phyloP scores from a whole-genome alignment of 2,113 vertebrate genomes.

The Columbina picui region DNA sequence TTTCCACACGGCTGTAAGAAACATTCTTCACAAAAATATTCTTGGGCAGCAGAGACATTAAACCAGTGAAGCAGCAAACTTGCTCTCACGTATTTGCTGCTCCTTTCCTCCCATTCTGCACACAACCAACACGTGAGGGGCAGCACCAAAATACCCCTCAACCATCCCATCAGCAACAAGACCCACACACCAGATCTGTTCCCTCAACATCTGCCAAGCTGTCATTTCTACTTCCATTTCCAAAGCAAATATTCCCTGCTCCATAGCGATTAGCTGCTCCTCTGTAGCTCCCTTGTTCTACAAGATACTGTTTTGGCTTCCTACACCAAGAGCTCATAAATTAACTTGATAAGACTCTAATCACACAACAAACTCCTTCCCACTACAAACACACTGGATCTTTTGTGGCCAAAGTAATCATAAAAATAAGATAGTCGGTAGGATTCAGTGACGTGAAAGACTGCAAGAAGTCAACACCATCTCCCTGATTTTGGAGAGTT shows the following conservation, averaged over 20 bases:
- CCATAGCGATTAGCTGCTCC: rapidly evolving
- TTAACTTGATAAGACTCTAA: not conserved
- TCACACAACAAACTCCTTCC: not conserved
- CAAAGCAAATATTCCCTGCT: not conserved
- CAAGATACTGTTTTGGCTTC: not conserved
- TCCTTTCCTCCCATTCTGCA: not conserved
- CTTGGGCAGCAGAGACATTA: not conserved
- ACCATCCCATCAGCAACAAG: rapidly evolving
- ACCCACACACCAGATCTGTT: not conserved
- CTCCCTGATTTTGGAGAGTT: not conserved
- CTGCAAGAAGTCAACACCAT: rapidly evolving
- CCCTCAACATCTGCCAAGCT: not conserved
- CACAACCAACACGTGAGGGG: not conserved
- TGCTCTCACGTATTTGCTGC: not conserved
- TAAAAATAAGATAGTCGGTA: not conserved
- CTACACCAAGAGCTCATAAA: too few species aligned
- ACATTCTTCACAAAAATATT: not conserved
- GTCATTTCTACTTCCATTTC: not conserved
- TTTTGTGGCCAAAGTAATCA: not conserved
- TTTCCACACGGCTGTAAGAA: conserved; percentile 1
- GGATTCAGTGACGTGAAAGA: not conserved
- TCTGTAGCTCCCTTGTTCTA: not conserved
- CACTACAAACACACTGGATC: not conserved
- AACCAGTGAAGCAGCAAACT: not conserved
- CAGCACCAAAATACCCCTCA: not conserved